A percentile compares a stretch with the other conserved stretches of the same genome.
Evolutionary conservation across 2,888 invertebrate genomes (phyloP).

Genomic region (Drosophila conformis): DNA sequence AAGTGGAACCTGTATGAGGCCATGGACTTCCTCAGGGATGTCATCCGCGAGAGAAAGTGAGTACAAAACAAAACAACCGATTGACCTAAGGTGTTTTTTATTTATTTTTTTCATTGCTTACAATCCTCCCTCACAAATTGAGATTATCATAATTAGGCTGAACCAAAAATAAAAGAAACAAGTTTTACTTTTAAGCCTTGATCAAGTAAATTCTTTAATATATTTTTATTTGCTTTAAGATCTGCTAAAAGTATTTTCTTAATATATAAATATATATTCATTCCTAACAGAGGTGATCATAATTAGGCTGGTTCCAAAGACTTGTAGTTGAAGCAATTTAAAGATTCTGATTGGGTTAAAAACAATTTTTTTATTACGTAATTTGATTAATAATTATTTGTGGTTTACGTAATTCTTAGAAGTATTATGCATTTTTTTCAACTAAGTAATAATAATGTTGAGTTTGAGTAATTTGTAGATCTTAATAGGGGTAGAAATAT

Average conservation of each 20-base stretch:
- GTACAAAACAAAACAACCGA: conserved; percentile 46
- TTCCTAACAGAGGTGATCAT: background rate
- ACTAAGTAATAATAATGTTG: background rate
- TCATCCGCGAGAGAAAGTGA: conserved; percentile 84
- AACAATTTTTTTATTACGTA: background rate
- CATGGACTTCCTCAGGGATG: conserved; percentile 84
- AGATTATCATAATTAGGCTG: conserved; percentile 21
- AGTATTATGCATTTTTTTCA: background rate
- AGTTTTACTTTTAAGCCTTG: background rate
- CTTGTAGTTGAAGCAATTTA: background rate
- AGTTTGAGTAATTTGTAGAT: background rate
- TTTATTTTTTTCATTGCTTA: background rate
- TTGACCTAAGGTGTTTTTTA: background rate
- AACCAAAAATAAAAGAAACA: conserved; percentile 1
- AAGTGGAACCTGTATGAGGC: conserved; percentile 84
- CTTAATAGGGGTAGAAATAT: background rate
- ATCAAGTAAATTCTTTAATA: rapidly evolving
- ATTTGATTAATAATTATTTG: background rate
- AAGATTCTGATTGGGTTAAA: background rate
- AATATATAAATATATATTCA: background rate
- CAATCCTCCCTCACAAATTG: conserved; percentile 1
- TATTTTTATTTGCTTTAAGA: background rate
- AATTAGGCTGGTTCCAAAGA: background rate
- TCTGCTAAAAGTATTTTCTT: background rate
- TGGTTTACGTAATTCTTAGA: background rate